Conservation (phyloP, 2,797 vertebrate genomes). For the Thunnus albacares region DNA sequence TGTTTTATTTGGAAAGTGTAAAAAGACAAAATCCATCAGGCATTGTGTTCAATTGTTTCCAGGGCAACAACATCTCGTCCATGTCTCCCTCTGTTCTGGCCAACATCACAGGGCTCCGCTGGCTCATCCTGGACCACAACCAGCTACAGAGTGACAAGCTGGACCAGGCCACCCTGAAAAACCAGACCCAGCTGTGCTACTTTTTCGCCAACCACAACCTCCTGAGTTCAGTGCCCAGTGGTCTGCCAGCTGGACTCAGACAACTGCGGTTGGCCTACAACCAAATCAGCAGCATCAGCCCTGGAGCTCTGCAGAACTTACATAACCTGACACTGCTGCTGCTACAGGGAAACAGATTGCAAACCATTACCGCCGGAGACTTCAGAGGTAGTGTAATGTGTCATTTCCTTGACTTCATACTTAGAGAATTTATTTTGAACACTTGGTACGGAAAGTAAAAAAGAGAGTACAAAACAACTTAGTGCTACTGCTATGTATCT, state of each 20-base stretch:
- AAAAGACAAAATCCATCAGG: background rate
- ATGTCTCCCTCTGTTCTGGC: slow-evolving; percentile 68
- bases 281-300: slow-evolving; percentile 78
- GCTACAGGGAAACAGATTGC: slow-evolving; percentile 86
- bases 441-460: background rate
- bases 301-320: slow-evolving; percentile 75
- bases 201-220: slow-evolving; percentile 86
- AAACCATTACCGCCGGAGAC: slow-evolving; percentile 73
- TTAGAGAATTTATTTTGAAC: background rate
- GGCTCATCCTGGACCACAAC: slow-evolving; percentile 88
- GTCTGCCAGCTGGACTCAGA: slow-evolving; percentile 80
- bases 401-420: slow-evolving; percentile 39
- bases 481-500: background rate
- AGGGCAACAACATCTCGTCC: slow-evolving; percentile 84
- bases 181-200: slow-evolving; percentile 78
- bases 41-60: slow-evolving; percentile 15
- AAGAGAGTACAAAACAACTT: background rate
- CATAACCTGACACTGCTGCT: slow-evolving; percentile 83
- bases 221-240: slow-evolving; percentile 77
- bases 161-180: slow-evolving; percentile 62
- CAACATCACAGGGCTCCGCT: slow-evolving; percentile 80
- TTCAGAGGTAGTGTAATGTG: slow-evolving; percentile 75
- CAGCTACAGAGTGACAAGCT: slow-evolving; percentile 76
- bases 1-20: background rate
- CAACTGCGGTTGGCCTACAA: slow-evolving; percentile 87